phyloP scores from a whole-genome alignment of 2,113 vertebrate species.

The Anolis carolinensis region DNA sequence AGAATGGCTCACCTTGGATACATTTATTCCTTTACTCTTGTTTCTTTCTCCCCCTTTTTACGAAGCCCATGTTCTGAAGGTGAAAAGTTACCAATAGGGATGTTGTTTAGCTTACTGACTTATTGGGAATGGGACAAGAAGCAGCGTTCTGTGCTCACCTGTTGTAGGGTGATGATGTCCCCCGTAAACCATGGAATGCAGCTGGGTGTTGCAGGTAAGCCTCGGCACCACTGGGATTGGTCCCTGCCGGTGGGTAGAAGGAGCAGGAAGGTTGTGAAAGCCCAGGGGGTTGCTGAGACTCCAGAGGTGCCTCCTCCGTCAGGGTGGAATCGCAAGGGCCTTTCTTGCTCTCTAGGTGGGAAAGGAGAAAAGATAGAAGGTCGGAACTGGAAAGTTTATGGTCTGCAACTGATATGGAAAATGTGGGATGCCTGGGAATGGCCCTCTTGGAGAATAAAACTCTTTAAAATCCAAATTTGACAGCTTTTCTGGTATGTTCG shows the following conservation, averaged over 20 bases:
- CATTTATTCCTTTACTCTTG: no score
- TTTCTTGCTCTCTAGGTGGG: slow-evolving; percentile 56
- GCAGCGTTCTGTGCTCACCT: slow-evolving; percentile 54
- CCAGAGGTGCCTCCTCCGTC: slow-evolving; percentile 54
- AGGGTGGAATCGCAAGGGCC: slow-evolving; percentile 75
- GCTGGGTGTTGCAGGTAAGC: slow-evolving; percentile 69
- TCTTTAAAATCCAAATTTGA: not conserved
- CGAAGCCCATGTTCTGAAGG: not conserved
- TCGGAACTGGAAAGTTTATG: not conserved
- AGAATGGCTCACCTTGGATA: not conserved
- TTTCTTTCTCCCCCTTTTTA: no score
- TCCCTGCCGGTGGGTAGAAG: slow-evolving; percentile 34
- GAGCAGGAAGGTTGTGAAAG: slow-evolving; percentile 41
- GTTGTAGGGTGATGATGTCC: slow-evolving; percentile 38
- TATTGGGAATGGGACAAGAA: not conserved
- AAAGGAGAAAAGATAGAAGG: not conserved
- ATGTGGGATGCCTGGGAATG: not conserved
- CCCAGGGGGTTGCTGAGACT: slow-evolving; percentile 38
- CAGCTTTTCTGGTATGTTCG: not conserved
- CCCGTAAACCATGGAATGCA: slow-evolving; percentile 60
- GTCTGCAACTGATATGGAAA: not conserved
- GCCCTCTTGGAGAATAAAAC: not conserved
- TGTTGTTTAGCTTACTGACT: not conserved
- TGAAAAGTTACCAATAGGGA: not conserved
- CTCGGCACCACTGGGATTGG: slow-evolving; percentile 54